Base-by-base conservation (phyloP, 2,888 invertebrate genomes). In the Holacanthella duospinosa region DNA sequence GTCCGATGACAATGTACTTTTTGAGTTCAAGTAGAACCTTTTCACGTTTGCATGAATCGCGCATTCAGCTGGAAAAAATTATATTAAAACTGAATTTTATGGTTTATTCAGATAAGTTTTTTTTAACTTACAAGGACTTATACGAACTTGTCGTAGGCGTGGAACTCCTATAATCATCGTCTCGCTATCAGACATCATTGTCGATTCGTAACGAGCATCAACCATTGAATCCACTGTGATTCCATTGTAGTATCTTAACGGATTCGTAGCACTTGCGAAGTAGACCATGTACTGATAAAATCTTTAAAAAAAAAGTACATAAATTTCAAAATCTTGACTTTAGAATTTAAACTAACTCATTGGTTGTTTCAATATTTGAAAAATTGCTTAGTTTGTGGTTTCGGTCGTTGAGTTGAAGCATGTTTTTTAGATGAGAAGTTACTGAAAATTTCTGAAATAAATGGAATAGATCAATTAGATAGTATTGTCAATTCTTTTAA, bases 141-240 rank as follows among this genome's bases (percentile, higher is more conserved):
- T 60, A 28, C 67, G 43, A 28, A 69, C 60, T 55, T 71, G 69
- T 9, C 71, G 61, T 55, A 71, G 43, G 19, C 71, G 48, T 9
- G 59, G 63, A 12, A 69, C 65, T 12, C 71, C 69, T 3, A 71
- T 26, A 6, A 71, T 25, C 4, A 65, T 21, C 16, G 63, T 66
- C 19, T 62, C 58, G 12, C 54, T 53, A 59, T 67, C 69, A 1
- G 59, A 26, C 12, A 67, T n/a, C 21, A 55, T 24, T 27, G 26
- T 6, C 25, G 36, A 36, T 16, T 36, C 36, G 21, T 43, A 57
- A 27, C 43, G 36, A 53, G 55, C 2, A 21, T 25, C 24, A 36
- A 29, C 24, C 21, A 29, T 26, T 16, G 16, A n/a, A 1, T 27
- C 1, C n/a, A 28, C 12, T n/a, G 44, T 27, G 19, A 64, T 55